Evolutionary conservation across 1,140 invertebrate species (phyloP).

Genomic region (Cryptotermes secundus): DNA sequence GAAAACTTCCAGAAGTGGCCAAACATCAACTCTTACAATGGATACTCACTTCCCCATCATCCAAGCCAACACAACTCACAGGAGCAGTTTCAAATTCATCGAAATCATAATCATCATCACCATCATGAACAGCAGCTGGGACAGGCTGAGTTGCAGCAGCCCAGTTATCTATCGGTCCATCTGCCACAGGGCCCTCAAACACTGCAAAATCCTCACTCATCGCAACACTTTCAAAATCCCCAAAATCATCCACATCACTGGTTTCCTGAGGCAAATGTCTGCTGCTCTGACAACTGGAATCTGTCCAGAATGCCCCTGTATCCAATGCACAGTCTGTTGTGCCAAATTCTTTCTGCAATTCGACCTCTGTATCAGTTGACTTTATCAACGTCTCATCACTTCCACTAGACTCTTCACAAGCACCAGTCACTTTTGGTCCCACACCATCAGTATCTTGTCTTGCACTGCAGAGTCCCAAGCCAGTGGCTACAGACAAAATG

Average conservation of each 20-base stretch:
- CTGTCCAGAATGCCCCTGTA: not conserved
- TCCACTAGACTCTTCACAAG: not conserved
- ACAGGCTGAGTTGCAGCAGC: not conserved
- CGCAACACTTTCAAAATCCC: slow-evolving; percentile 38
- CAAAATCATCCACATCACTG: slow-evolving; percentile 40
- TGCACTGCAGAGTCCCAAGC: slow-evolving; percentile 35
- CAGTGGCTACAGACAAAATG: slow-evolving; percentile 33
- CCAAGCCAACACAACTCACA: not conserved
- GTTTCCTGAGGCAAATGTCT: not conserved
- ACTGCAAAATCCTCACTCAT: not conserved
- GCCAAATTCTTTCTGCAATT: not conserved
- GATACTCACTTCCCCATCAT: not conserved
- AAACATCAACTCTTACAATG: too few species aligned
- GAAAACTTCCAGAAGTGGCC: too few species aligned
- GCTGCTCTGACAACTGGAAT: not conserved
- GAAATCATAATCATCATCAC: slow-evolving; percentile 55
- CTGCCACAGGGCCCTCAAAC: not conserved
- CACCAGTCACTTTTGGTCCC: not conserved
- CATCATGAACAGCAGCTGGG: slow-evolving; percentile 29
- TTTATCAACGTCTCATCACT: not conserved
- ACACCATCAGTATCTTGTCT: slow-evolving; percentile 32
- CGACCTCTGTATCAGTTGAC: not conserved
- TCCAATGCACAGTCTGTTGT: not conserved
- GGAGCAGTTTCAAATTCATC: slow-evolving; percentile 52
- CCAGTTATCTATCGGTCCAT: not conserved